phyloP scores from a whole-genome alignment of 1,140 invertebrate genomes.

The Ephestia elutella region DNA sequence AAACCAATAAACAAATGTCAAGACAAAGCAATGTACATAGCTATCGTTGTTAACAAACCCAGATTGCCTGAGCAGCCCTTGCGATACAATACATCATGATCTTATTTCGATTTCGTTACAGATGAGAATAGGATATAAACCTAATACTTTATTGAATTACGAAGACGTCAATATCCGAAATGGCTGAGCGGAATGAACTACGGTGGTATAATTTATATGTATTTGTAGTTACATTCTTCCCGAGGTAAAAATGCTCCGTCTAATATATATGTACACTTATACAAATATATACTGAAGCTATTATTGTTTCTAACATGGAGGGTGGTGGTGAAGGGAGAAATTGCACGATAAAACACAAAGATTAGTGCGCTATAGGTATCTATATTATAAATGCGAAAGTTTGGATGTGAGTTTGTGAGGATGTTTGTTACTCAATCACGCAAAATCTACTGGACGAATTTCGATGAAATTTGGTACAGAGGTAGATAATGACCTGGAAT shows the following conservation, averaged over 20 bases:
- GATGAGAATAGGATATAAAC: slow-evolving; percentile 7
- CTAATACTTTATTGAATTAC: slow-evolving; percentile 9
- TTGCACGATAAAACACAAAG: too few relatives aligned
- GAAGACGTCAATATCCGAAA: slow-evolving; percentile 2
- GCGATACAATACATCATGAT: neutral
- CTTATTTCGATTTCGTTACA: neutral
- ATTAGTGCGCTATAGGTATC: too few relatives aligned
- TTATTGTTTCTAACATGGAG: neutral
- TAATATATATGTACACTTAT: neutral
- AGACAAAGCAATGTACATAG: neutral
- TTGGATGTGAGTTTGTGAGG: too few relatives aligned
- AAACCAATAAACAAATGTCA: too few relatives aligned
- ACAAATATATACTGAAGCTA: too few relatives aligned
- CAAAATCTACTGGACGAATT: too few relatives aligned
- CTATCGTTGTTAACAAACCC: neutral
- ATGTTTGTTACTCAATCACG: too few relatives aligned
- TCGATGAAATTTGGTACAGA: too few relatives aligned
- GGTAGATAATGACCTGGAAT: too few relatives aligned
- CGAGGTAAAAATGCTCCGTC: neutral
- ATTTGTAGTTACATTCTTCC: neutral
- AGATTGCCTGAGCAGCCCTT: neutral
- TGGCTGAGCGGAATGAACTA: neutral
- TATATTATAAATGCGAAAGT: too few relatives aligned
- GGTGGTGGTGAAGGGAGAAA: neutral
- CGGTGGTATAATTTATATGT: slow-evolving; percentile 4